A percentile compares a stretch with the other conserved stretches of the same genome.
Conservation (phyloP, 2,888 invertebrate species). For the Pyrochroa serraticornis region DNA sequence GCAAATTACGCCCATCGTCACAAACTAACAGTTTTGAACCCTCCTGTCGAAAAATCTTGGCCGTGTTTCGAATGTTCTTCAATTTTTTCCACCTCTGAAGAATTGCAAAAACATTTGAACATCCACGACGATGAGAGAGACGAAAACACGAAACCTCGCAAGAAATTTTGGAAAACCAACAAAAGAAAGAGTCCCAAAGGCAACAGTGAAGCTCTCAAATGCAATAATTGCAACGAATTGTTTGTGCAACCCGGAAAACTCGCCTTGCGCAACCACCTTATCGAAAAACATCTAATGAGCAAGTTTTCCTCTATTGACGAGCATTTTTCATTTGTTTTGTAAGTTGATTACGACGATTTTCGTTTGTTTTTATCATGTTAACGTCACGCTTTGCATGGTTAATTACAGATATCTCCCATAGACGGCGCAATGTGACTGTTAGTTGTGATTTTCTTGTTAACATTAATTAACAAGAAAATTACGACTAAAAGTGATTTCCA, state of each 20-base stretch:
- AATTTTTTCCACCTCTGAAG: constrained; percentile 62
- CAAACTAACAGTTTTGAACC: constrained; percentile 60
- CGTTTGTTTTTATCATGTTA: constrained; percentile 5
- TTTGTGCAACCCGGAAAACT: constrained; percentile 46
- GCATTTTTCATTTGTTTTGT: constrained; percentile 46
- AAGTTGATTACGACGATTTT: constrained; percentile 36
- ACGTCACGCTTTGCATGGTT: too few species aligned
- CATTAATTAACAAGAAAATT: too few species aligned
- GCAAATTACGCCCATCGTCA: constrained; percentile 68
- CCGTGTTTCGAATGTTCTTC: constrained; percentile 69
- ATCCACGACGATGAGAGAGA: constrained; percentile 56
- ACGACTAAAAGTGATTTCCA: too few species aligned
- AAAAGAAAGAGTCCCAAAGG: constrained; percentile 12
- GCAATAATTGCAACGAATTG: constrained; percentile 47
- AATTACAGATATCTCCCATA: too few species aligned
- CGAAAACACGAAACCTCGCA: constrained; percentile 43
- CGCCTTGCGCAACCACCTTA: constrained; percentile 46
- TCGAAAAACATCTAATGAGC: constrained; percentile 42
- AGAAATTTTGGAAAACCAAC: constrained; percentile 39
- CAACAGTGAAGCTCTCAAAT: constrained; percentile 44
- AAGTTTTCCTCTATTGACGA: constrained; percentile 42
- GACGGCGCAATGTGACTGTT: too few species aligned
- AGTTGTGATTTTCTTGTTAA: too few species aligned
- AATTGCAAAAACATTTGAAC: constrained; percentile 66
- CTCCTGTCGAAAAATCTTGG: constrained; percentile 60